phyloP scores from a whole-genome alignment of 2,797 vertebrate genomes.

The Leptoclinus maculatus region DNA sequence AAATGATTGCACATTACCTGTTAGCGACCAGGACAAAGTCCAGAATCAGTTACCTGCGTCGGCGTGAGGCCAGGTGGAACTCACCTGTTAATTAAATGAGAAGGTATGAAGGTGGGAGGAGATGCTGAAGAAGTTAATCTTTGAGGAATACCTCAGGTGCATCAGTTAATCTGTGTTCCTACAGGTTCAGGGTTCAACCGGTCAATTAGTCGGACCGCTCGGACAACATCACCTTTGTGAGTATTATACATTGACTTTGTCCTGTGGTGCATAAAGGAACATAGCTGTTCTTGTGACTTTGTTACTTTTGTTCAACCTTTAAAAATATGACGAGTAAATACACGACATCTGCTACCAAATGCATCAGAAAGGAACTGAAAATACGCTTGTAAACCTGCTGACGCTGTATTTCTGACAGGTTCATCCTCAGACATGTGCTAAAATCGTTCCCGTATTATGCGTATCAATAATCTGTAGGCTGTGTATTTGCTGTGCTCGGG shows the following conservation, averaged over 20 bases:
- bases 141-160: conserved; percentile 56
- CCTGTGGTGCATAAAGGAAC: no score
- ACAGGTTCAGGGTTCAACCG: conserved; percentile 60
- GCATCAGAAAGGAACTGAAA: background rate
- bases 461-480: conserved; percentile 2
- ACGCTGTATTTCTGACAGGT: background rate
- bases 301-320: background rate
- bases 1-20: conserved; percentile 77
- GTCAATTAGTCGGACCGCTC: conserved; percentile 12
- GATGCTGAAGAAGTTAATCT: conserved; percentile 54
- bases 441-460: background rate
- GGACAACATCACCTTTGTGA: no score
- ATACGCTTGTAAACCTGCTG: background rate
- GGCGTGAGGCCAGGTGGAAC: conserved; percentile 66
- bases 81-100: conserved; percentile 46
- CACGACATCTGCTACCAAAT: background rate
- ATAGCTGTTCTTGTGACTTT: no score
- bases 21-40: conserved; percentile 64
- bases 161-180: conserved; percentile 73
- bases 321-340: background rate
- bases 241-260: background rate
- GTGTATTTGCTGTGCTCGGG: conserved; percentile 7
- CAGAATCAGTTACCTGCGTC: conserved; percentile 39
- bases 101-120: conserved; percentile 1
- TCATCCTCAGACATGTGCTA: background rate